These are phyloP conservation scores for Pollenia labialis DNA, from an alignment of 2,888 invertebrate genomes.

Conservation along the genomic window DNA sequence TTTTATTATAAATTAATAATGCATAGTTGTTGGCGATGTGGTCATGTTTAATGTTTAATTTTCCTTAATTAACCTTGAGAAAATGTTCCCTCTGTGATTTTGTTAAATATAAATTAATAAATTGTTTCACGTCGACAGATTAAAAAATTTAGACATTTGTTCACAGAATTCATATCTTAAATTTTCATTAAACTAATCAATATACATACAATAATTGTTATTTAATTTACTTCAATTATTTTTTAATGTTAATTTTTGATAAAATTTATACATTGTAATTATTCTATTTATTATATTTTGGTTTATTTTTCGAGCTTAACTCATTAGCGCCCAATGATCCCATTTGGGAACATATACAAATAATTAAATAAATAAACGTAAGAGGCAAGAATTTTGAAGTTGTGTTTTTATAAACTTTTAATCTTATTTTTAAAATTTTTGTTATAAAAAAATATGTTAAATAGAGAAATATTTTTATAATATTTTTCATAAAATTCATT, in stretches of 20 bases:
- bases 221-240: no score
- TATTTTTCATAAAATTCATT: no score
- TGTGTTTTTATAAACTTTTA: no score
- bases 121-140: background rate
- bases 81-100: constrained; percentile 17
- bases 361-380: no score
- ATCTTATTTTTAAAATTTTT: no score
- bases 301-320: background rate
- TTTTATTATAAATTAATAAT: constrained; percentile 42
- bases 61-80: constrained; percentile 54
- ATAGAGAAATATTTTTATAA: no score
- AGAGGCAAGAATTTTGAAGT: no score
- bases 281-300: background rate
- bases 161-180: constrained; percentile 8
- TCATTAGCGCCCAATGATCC: no score
- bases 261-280: background rate
- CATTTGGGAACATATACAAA: no score
- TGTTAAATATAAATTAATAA: background rate
- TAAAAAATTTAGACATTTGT: constrained; percentile 27
- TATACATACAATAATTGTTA: background rate
- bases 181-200: constrained; percentile 32
- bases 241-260: background rate
- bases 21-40: constrained; percentile 25
- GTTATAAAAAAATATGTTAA: no score
- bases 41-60: constrained; percentile 49